Evolutionary conservation across 2,888 invertebrate genomes (phyloP).

Genomic region (Globia sparganii): DNA sequence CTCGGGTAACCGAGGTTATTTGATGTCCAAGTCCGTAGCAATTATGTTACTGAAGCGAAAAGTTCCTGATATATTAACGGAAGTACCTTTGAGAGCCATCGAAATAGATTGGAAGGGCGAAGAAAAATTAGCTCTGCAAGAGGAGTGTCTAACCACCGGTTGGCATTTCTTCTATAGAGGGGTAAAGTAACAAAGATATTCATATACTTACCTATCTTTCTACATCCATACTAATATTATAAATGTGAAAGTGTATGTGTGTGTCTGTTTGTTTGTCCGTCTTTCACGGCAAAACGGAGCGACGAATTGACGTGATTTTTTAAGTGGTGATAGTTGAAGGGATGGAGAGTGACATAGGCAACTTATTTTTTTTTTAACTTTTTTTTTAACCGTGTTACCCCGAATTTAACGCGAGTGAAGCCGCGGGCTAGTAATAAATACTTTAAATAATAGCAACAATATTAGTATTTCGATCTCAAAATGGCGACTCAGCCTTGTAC

Average conservation of each 20-base stretch:
- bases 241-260: too few species aligned
- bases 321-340: too few species aligned
- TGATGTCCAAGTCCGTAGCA: conserved; percentile 79
- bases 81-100: conserved; percentile 77
- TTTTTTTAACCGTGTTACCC: too few species aligned
- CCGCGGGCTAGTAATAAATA: too few species aligned
- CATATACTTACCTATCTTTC: not conserved
- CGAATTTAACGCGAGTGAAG: too few species aligned
- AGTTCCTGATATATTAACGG: conserved; percentile 79
- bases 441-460: not conserved
- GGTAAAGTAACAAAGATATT: conserved; percentile 53
- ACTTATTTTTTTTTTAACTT: too few species aligned
- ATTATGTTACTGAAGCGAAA: conserved; percentile 77
- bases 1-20: conserved; percentile 69
- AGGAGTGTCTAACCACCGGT: conserved; percentile 82
- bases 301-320: too few species aligned
- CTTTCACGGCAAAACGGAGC: too few species aligned
- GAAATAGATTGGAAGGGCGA: conserved; percentile 75
- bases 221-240: too few species aligned
- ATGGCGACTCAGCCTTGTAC: not conserved
- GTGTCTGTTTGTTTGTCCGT: too few species aligned
- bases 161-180: conserved; percentile 85
- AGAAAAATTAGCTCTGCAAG: conserved; percentile 73
- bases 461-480: not conserved
- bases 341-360: too few species aligned